Evolutionary conservation across 1,140 invertebrate species (phyloP), one percentile per base, ranked within the genome.

Genomic region (Gonioctena quinquepunctata): DNA sequence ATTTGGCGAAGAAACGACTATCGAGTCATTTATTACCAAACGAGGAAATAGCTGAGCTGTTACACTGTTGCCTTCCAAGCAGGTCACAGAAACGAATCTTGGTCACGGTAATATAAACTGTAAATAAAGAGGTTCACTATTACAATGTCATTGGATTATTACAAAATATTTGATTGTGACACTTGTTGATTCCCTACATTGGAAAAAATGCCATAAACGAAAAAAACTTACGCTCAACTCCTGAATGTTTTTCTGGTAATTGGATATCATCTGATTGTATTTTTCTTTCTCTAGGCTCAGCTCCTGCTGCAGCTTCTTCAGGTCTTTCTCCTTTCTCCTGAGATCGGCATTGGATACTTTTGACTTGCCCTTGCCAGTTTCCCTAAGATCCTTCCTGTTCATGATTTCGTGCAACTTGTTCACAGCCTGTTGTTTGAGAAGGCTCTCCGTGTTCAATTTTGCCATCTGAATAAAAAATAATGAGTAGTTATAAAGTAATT

Each of bases 351-450:
- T 89, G 0, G 91, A 91, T 72, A 90, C 85, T 86, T 92, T 92
- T 77, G 85, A 90, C 84, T 94, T 95, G 18, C 86, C 86, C 79
- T 88, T 88, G 26, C 87, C 88, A 2, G 88, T 88, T 68, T 84
- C 79, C 2, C 85, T 85, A 69, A 92, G 85, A 79, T 95, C 94
- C 84, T 95, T 96, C 49, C 89, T 86, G 80, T 97, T 96, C 93
- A 99, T 96, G 21, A 99, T 94, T 84, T 99, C 96, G 3, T 96
- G 94, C 52, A 99, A 86, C 82, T 99, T 99, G 84, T 98, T 97
- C 26, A 99, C 95, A 56, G 97, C 97, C 84, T 97, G 93, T 77
- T 93, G 90, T 81, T 96, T 96, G 68, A 96, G 86, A 74, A 97
- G 83, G 79, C 92, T 91, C 84, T 99, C 96, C 27, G 92, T 94